Evolutionary conservation across 2,888 invertebrate species (phyloP), one percentile per base, ranked within the genome.

Genomic region (Acanthosepion lycidas): DNA sequence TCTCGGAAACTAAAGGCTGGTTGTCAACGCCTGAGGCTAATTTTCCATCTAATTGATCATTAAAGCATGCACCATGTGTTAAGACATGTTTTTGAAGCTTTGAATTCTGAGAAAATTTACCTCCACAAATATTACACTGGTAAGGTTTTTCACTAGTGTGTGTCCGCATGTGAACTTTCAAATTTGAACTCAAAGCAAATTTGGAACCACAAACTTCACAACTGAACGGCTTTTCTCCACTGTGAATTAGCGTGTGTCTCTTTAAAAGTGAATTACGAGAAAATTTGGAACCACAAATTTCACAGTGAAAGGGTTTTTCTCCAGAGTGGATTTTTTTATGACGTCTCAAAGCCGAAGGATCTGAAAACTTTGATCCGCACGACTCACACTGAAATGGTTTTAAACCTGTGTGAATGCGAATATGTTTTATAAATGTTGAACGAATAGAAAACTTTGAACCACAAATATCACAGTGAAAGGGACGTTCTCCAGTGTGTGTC

Each of bases 231-330:
- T 92, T 42, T 20, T 92, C 48, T 92, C 92, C 48, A 49, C 48
- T 49, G 49, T 92, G 92, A 9, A 92, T 92, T 8, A 42, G 92
- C 23, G 20, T 42, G 42, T 92, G 92, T 18, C 49, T 48, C 49
- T 92, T 92, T 6, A 92, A 92, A 18, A 48, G 42, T 26, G 92
- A 49, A 92, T 92, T 49, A 6, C 49, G 28, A 2, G 92, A 49
- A 49, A 92, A 92, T 12, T 92, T 51, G 6, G 49, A 51, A 23
- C 49, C 92, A 51, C 92, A 92, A 6, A 92, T 92, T n/a, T 92
- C 92, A 92, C 92, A 92, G n/a, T 51, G 28, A 28, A 51, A 92
- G 15, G 51, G 92, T 51, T 92, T 92, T 42, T 92, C 92, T 28
- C 92, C 92, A 0, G 92, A 51, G 51, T 92, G 92, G 12, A 26